Conservation (phyloP, 2,113 vertebrate species). For the Psophia crepitans region DNA sequence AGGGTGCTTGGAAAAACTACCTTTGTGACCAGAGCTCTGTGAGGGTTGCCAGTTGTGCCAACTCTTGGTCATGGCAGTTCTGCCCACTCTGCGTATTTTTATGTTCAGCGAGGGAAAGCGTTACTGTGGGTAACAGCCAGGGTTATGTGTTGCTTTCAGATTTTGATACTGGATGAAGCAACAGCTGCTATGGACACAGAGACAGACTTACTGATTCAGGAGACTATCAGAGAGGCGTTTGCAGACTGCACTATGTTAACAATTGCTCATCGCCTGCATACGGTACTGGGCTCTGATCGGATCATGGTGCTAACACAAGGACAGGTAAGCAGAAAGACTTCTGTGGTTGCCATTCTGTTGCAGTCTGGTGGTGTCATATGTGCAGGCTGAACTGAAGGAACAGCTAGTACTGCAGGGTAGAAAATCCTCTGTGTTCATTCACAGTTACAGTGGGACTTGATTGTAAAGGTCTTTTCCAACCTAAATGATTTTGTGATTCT, state of each 20-base stretch:
- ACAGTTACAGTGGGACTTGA: neutral
- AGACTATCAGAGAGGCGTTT: slow-evolving; percentile 90
- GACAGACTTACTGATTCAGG: slow-evolving; percentile 91
- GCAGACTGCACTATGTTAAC: slow-evolving; percentile 91
- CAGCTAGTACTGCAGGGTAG: neutral
- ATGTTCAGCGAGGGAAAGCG: neutral
- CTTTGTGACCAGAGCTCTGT: neutral
- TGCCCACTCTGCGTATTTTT: neutral
- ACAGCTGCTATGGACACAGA: slow-evolving; percentile 95
- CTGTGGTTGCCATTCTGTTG: neutral
- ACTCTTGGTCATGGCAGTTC: neutral
- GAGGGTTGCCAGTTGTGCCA: neutral
- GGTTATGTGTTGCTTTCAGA: slow-evolving; percentile 69
- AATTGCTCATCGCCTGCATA: slow-evolving; percentile 94
- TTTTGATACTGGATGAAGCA: slow-evolving; percentile 93
- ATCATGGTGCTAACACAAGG: slow-evolving; percentile 95
- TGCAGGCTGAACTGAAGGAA: neutral
- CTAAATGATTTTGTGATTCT: too few species aligned
- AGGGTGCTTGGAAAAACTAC: neutral
- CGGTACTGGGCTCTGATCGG: slow-evolving; percentile 90
- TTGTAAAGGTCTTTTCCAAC: too few species aligned
- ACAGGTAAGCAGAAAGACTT: slow-evolving; percentile 78
- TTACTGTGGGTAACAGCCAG: neutral
- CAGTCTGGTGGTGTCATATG: neutral
- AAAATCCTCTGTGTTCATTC: neutral